These are phyloP conservation scores for Drosophila fuyamai DNA, from an alignment of 1,140 invertebrate species.

Conservation along the genomic window DNA sequence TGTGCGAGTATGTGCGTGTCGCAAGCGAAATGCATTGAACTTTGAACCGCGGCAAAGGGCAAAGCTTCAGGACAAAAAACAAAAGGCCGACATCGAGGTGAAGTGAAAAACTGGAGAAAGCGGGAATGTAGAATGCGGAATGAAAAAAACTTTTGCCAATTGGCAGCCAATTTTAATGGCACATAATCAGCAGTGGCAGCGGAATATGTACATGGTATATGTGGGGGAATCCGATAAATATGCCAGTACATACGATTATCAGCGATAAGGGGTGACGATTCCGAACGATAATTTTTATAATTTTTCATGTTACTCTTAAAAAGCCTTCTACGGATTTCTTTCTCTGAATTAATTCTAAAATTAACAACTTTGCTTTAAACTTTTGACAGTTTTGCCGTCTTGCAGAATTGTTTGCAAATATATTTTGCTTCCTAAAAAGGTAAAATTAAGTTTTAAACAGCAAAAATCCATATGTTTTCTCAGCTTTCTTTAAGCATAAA, in stretches of 20 bases:
- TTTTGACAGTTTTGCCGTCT: too few relatives aligned
- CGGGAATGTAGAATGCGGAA: slow-evolving; percentile 13
- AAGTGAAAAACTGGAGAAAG: slow-evolving; percentile 12
- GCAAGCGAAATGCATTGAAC: slow-evolving; percentile 63
- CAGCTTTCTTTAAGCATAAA: too few relatives aligned
- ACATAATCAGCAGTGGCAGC: slow-evolving; percentile 46
- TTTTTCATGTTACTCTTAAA: too few relatives aligned
- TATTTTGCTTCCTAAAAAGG: too few relatives aligned
- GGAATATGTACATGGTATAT: background rate
- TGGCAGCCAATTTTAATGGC: slow-evolving; percentile 66
- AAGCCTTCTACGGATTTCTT: too few relatives aligned
- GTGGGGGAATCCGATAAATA: slow-evolving; percentile 22
- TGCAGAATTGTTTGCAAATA: too few relatives aligned
- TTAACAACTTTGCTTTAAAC: too few relatives aligned
- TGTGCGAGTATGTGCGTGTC: slow-evolving; percentile 32
- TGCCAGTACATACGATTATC: slow-evolving; percentile 36
- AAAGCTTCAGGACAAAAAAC: slow-evolving; percentile 16
- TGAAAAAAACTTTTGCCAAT: slow-evolving; percentile 53
- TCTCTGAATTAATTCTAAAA: too few relatives aligned
- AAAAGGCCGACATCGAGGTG: slow-evolving; percentile 1
- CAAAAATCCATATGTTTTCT: too few relatives aligned
- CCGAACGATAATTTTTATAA: background rate
- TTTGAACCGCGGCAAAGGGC: slow-evolving; percentile 57
- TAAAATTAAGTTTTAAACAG: too few relatives aligned
- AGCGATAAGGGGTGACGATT: slow-evolving; percentile 25